Evolutionary conservation across 2,888 invertebrate genomes (phyloP).

Genomic region (Ditula angustiorana): DNA sequence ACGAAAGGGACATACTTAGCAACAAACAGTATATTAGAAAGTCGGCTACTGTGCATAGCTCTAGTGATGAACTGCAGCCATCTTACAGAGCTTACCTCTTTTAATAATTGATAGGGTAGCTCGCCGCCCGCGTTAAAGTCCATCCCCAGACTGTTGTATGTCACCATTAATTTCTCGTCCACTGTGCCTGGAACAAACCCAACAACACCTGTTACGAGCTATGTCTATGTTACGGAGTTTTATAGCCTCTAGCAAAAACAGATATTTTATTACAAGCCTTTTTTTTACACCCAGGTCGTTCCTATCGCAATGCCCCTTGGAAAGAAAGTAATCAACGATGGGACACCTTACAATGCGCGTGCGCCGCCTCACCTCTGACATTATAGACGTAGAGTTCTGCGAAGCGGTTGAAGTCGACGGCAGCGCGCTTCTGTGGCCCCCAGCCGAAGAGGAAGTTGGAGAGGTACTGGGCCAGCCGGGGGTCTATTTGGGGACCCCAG

Average conservation of each 20-base stretch:
- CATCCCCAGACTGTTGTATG: slow-evolving; percentile 85
- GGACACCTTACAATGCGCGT: too few relatives aligned
- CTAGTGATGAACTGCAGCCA: too few relatives aligned
- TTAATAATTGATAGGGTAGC: slow-evolving; percentile 86
- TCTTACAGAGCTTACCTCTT: slow-evolving; percentile 84
- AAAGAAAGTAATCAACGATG: not conserved
- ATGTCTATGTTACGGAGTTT: too few relatives aligned
- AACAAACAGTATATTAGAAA: too few relatives aligned
- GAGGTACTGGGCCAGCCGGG: slow-evolving; percentile 87
- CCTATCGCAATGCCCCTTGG: too few relatives aligned
- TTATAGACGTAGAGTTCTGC: slow-evolving; percentile 89
- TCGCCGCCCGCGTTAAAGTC: slow-evolving; percentile 80
- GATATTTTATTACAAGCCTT: too few relatives aligned
- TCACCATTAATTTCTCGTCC: slow-evolving; percentile 86
- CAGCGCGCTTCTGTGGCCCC: slow-evolving; percentile 75
- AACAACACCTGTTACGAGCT: slow-evolving; percentile 1
- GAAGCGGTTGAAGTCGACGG: slow-evolving; percentile 87
- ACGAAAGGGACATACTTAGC: too few relatives aligned
- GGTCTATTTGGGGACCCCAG: slow-evolving; percentile 89
- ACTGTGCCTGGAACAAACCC: slow-evolving; percentile 73
- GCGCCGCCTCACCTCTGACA: slow-evolving; percentile 86
- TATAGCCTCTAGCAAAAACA: too few relatives aligned
- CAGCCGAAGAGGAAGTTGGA: slow-evolving; percentile 88
- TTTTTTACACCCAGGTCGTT: too few relatives aligned
- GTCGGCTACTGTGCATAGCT: too few relatives aligned